Evolutionary conservation across 2,888 invertebrate species (phyloP).

Genomic region (Drosophila neonasuta): DNA sequence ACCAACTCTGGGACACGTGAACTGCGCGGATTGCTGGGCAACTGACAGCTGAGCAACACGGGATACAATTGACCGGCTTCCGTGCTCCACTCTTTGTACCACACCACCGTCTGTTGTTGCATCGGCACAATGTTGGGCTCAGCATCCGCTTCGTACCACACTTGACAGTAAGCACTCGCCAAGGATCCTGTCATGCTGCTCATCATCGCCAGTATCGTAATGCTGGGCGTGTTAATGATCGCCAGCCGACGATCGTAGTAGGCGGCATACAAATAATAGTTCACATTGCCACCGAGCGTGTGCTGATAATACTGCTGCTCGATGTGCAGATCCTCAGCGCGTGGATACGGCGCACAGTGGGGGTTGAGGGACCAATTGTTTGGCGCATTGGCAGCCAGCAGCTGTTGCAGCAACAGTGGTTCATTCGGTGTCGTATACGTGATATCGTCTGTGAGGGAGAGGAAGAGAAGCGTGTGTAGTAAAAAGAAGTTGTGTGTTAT

Average conservation of each 20-base stretch:
- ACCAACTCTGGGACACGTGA: slow-evolving; percentile 55
- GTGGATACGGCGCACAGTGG: slow-evolving; percentile 51
- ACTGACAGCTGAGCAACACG: slow-evolving; percentile 28
- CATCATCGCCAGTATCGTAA: slow-evolving; percentile 46
- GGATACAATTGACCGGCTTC: slow-evolving; percentile 26
- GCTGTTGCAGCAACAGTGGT: slow-evolving; percentile 9
- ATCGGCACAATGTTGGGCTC: slow-evolving; percentile 38
- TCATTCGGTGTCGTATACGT: slow-evolving; percentile 3
- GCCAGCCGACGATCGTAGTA: slow-evolving; percentile 47
- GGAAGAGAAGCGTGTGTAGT: neutral
- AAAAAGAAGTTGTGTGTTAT: no score
- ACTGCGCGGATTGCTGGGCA: neutral
- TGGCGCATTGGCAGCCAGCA: slow-evolving; percentile 25
- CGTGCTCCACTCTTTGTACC: slow-evolving; percentile 44
- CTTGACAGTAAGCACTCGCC: slow-evolving; percentile 33
- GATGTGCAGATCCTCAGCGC: slow-evolving; percentile 26
- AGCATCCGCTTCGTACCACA: slow-evolving; percentile 49
- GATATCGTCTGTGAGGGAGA: neutral
- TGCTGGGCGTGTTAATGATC: slow-evolving; percentile 17
- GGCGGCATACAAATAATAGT: slow-evolving; percentile 48
- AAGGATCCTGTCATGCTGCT: slow-evolving; percentile 15
- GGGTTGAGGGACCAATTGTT: slow-evolving; percentile 15
- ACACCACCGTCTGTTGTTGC: slow-evolving; percentile 1
- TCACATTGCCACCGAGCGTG: slow-evolving; percentile 21
- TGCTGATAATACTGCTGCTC: slow-evolving; percentile 33